Conservation (phyloP, 2,113 vertebrate genomes). For the Oreotrochilus melanogaster region DNA sequence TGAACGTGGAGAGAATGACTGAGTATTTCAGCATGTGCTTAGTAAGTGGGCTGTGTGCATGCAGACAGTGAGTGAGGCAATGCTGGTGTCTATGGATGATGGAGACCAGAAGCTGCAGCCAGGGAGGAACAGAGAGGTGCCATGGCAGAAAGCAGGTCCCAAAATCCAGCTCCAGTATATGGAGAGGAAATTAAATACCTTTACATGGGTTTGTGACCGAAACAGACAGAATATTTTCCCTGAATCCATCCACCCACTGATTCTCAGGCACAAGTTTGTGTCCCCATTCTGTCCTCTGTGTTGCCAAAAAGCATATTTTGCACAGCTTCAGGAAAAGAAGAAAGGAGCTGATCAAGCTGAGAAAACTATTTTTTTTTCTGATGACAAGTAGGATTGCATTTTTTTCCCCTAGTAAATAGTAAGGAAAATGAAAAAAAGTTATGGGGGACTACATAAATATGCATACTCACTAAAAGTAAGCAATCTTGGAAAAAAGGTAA, state of each 20-base stretch:
- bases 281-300: not conserved
- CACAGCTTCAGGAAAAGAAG: not conserved
- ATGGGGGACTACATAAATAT: not conserved
- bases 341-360: not conserved
- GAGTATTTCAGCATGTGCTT: not conserved
- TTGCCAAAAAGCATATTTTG: not conserved
- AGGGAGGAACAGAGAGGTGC: not conserved
- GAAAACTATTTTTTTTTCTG: not conserved
- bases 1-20: not conserved
- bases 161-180: not conserved
- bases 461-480: not conserved
- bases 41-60: not conserved
- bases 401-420: not conserved
- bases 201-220: not conserved
- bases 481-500: not conserved
- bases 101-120: not conserved
- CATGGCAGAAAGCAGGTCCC: not conserved
- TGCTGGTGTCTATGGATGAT: rapidly evolving
- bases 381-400: not conserved
- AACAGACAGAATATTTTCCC: not conserved
- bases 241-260: not conserved
- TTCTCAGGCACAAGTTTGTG: not conserved
- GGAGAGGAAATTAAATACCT: not conserved
- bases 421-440: not conserved
- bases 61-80: not conserved